Base-by-base conservation (phyloP, 2,113 vertebrate species). In the Clupea harengus region DNA sequence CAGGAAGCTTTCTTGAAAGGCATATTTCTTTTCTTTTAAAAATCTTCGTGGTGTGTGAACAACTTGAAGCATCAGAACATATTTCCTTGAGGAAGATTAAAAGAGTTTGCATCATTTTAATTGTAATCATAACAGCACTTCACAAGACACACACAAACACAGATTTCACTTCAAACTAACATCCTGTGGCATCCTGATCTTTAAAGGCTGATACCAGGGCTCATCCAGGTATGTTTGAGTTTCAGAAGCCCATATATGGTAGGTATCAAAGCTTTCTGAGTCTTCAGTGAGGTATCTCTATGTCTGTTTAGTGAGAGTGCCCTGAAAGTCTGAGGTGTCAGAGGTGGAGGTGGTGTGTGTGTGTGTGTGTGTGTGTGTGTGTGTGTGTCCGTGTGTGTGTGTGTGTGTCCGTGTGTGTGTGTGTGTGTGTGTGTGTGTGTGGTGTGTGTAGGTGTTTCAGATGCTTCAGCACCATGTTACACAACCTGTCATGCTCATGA, bases 301-400 rank as follows among this genome's bases (percentile, higher is more conserved):
- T 54, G 18, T 20, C 52, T 18, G 15, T 54, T 54, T 54, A 20
- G 52, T 20, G 52, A 54, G 2, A 49, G 9, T 49, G 13, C 47
- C 47, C 47, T 49, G 47, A 49, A 49, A 11, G 47, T 2, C 47
- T 39, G 39, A 39, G 9, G 47, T 49, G 47, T 49, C 18, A 20
- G 20, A 6, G 13, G 10, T 5, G 25, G 32, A 44, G 64, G 28
- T 28, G 0, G 25, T 32, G 67, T 75, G 67, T 72, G 67, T 75
- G 67, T 75, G 64, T 75, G 67, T 75, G 72, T 78, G 72, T 85
- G 54, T 52, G 39, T 57, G 25, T 83, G 82, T 85, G 84, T 54
- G 18, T 81, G 49, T 84, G 45, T 47, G 83, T 84, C 44, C 60
- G 82, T 83, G 50, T 83, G 49, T 84, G 83, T 11, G 25, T 57